Evolutionary conservation across 2,113 vertebrate genomes (phyloP).

Genomic region (Rallus limicola): DNA sequence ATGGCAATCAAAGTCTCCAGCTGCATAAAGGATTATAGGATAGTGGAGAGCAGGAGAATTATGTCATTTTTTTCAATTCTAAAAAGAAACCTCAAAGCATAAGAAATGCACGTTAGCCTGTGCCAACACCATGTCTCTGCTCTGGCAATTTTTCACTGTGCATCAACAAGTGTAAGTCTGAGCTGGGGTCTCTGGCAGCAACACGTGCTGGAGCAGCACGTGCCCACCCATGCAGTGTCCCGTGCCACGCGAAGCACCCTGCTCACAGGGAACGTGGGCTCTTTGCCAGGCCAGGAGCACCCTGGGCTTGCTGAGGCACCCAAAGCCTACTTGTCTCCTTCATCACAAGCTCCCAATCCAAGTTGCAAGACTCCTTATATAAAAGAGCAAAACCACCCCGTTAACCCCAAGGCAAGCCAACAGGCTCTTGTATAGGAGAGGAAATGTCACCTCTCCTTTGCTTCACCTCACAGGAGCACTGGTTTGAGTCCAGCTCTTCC

Average conservation of each 20-base stretch:
- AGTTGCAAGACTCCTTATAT: background rate
- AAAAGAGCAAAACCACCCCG: background rate
- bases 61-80: background rate
- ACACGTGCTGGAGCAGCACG: background rate
- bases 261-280: accelerated
- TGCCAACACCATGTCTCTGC: background rate
- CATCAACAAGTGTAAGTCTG: background rate
- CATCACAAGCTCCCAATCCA: background rate
- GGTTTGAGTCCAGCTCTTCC: slow-evolving; percentile 16
- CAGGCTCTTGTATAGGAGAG: background rate
- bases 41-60: background rate
- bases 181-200: background rate
- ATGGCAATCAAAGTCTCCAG: background rate
- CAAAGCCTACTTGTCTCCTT: background rate
- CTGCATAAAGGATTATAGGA: background rate
- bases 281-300: background rate
- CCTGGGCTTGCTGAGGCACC: background rate
- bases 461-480: background rate
- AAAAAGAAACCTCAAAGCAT: background rate
- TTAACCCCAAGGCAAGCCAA: background rate
- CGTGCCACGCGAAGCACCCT: accelerated
- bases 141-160: background rate
- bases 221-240: no score
- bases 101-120: background rate
- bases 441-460: background rate